Conservation (phyloP, 2,888 invertebrate species). For the Campopleginae sp. region DNA sequence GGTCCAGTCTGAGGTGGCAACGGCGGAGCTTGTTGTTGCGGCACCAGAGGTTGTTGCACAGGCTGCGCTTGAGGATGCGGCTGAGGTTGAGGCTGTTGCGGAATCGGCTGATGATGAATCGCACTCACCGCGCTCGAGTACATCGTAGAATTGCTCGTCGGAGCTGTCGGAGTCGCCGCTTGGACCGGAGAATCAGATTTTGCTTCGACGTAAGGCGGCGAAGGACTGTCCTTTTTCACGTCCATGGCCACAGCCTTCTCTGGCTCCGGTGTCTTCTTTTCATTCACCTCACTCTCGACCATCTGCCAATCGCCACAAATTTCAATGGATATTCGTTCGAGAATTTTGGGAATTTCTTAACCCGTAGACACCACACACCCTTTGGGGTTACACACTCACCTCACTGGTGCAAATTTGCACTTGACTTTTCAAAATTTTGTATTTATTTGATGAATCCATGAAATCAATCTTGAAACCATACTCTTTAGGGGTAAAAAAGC, state of each 20-base stretch:
- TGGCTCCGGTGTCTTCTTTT: constrained; percentile 76
- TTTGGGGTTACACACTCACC: too few relatives aligned
- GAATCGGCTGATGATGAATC: constrained; percentile 76
- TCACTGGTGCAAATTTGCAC: too few relatives aligned
- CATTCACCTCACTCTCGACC: constrained; percentile 78
- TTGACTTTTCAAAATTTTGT: too few relatives aligned
- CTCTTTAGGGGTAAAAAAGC: too few relatives aligned
- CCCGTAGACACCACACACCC: too few relatives aligned
- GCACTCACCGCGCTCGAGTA: constrained; percentile 78
- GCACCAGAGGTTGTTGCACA: constrained; percentile 46
- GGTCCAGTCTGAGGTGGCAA: constrained; percentile 71
- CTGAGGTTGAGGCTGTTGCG: constrained; percentile 77
- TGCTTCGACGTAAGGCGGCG: constrained; percentile 79
- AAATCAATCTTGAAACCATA: too few relatives aligned
- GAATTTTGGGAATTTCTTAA: too few relatives aligned
- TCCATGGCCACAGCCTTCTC: constrained; percentile 76
- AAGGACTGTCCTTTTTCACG: constrained; percentile 79
- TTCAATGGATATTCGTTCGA: background rate
- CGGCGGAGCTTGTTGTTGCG: constrained; percentile 57
- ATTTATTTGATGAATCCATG: too few relatives aligned
- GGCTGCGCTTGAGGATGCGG: constrained; percentile 53
- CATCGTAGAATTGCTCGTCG: constrained; percentile 73
- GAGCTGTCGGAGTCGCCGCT: constrained; percentile 68
- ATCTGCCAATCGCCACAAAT: constrained; percentile 69
- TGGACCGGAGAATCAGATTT: constrained; percentile 76